Percentiles rank a stretch among this genome's conserved stretches.
Conservation (phyloP, 1,140 invertebrate species). For the Proales similis region DNA sequence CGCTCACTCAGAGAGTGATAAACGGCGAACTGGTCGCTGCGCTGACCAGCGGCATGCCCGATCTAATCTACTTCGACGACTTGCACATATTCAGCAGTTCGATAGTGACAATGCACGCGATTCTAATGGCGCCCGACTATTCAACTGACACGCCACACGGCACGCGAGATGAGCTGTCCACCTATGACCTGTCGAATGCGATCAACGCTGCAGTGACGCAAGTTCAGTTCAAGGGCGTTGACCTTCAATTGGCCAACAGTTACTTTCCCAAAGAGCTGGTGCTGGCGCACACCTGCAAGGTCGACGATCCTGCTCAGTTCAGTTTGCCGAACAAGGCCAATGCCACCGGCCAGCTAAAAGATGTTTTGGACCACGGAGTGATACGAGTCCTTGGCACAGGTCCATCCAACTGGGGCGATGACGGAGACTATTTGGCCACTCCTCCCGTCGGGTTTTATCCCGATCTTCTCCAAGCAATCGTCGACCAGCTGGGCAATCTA, state of each 20-base stretch:
- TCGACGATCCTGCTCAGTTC: conserved; percentile 19
- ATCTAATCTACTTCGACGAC: conserved; percentile 7
- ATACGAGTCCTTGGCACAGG: conserved; percentile 9
- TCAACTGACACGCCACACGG: conserved; percentile 23
- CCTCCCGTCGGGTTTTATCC: conserved; percentile 28
- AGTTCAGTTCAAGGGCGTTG: conserved; percentile 21
- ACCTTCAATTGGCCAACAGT: conserved; percentile 5
- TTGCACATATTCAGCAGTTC: conserved; percentile 30
- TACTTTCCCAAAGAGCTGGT: conserved; percentile 24
- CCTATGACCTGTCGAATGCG: conserved; percentile 14
- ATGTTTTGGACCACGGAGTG: conserved; percentile 22
- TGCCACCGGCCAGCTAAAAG: background rate
- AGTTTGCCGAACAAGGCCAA: conserved; percentile 7
- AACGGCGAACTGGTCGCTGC: conserved; percentile 14
- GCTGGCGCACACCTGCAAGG: conserved; percentile 31
- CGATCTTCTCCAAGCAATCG: conserved; percentile 16
- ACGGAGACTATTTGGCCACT: conserved; percentile 27
- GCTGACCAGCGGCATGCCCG: conserved; percentile 6
- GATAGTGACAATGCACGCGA: conserved; percentile 22
- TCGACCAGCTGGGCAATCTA: conserved; percentile 17
- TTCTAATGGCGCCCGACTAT: conserved; percentile 26
- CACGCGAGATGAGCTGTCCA: background rate
- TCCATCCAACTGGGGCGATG: conserved; percentile 25
- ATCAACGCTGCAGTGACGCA: conserved; percentile 15
- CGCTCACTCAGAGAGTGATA: conserved; percentile 26